Evolutionary conservation across 2,888 invertebrate genomes (phyloP), one percentile per base, ranked within the genome.

Genomic region (Drosophila paramelanica): DNA sequence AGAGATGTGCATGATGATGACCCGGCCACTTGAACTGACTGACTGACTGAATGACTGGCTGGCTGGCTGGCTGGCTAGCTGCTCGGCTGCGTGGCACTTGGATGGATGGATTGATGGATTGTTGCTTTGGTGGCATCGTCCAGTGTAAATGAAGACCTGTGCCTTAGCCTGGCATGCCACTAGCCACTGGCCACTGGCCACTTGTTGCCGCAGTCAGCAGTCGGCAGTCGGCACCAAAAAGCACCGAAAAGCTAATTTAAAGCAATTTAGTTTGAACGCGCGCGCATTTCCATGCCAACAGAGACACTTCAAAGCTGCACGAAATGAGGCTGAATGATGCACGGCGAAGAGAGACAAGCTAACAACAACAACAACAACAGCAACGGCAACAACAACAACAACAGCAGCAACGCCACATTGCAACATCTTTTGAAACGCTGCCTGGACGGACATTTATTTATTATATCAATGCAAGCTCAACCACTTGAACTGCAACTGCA

Each of bases 231-330:
- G 67, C 69, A 74, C 67, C 67, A 73, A 81, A 83, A 81, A 70
- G 76, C 78, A 82, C 78, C 80, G 75, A 89, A 88, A 89, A 90
- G 86, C 89, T 90, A 90, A 90, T 90, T 90, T 90, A 89, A 90
- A 89, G 90, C 90, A 90, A 90, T 90, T 90, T 90, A 88, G 87
- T 90, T 89, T 84, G 79, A 89, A 85, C 81, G 89, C 85, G 79
- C 81, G 81, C 78, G 72, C 86, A 88, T 89, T 89, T 85, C 83
- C 89, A 88, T 87, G 89, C 77, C 74, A 67, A 45, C 49, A 42
- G 53, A 71, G 59, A 69, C 50, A 65, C 56, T 53, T 72, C 60
- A 64, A 70, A 73, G 69, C 65, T 65, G 81, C 85, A 85, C 88
- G 72, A 88, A 88, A 86, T 83, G 87, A 86, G 85, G 77, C 77